A percentile compares a stretch with the other conserved stretches of the same genome.
phyloP scores from a whole-genome alignment of 2,113 vertebrate genomes.

The Chaenogobius annularis region DNA sequence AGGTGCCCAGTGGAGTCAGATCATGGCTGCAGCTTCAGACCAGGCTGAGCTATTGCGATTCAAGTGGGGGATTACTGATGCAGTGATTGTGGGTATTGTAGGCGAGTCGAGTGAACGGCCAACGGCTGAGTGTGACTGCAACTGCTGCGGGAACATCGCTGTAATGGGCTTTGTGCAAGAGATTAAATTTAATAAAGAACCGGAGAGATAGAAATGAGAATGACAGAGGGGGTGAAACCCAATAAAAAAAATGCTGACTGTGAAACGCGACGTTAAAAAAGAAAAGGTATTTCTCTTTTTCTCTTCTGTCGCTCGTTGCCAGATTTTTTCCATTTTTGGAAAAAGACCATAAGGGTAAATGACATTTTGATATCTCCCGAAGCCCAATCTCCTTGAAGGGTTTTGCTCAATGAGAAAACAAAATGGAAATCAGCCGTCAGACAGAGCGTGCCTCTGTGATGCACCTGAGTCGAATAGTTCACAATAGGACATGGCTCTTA shows the following conservation, averaged over 20 bases:
- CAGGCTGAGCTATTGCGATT: conserved; percentile 50
- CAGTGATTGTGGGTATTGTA: conserved; percentile 65
- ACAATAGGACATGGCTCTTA: conserved; percentile 27
- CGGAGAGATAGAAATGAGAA: conserved; percentile 38
- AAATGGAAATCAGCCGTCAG: conserved; percentile 64
- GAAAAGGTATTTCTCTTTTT: conserved; percentile 20
- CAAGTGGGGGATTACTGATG: conserved; percentile 69
- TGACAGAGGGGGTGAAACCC: conserved; percentile 8
- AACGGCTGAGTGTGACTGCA: conserved; percentile 61
- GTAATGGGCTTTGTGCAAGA: conserved; percentile 56
- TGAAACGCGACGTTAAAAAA: conserved; percentile 34
- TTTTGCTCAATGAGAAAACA: conserved; percentile 58
- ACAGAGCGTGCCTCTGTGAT: conserved; percentile 36
- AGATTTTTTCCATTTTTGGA: conserved; percentile 15
- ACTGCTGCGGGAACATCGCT: conserved; percentile 43
- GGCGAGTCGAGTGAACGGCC: conserved; percentile 52
- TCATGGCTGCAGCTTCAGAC: conserved; percentile 48
- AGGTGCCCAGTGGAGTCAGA: conserved; percentile 40
- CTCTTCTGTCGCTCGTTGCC: conserved; percentile 6
- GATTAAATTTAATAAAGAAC: conserved; percentile 56
- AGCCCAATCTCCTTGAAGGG: conserved; percentile 52
- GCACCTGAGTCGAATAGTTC: conserved; percentile 52
- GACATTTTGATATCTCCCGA: conserved; percentile 48
- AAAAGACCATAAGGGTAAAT: conserved; percentile 46
- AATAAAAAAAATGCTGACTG: conserved; percentile 52